phyloP scores from a whole-genome alignment of 2,888 invertebrate genomes.

The Periphyllus acericola region DNA sequence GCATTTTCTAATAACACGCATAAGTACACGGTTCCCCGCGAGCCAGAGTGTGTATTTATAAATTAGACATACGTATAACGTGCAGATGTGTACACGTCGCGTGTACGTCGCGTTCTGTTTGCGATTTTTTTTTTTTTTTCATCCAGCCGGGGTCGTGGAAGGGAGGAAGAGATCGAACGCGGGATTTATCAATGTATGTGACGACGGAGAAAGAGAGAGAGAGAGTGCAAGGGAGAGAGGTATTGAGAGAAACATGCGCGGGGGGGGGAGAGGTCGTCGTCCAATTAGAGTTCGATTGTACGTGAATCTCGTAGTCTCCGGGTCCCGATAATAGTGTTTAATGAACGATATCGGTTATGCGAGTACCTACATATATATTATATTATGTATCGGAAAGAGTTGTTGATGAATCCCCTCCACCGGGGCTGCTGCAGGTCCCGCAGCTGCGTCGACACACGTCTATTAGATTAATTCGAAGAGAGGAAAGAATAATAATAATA shows the following conservation, averaged over 20 bases:
- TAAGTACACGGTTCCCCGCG: neutral
- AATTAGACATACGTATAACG: no score
- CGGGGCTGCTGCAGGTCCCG: conserved; percentile 22
- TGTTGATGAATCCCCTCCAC: conserved; percentile 33
- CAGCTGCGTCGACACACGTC: conserved; percentile 36
- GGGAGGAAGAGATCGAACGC: neutral
- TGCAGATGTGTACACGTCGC: no score
- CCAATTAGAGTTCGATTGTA: conserved; percentile 62
- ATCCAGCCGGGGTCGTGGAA: neutral
- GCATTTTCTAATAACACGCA: neutral
- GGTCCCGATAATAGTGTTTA: conserved; percentile 59
- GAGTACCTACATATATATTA: neutral
- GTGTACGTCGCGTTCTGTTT: no score
- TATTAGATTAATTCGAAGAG: conserved; percentile 47
- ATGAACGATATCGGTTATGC: conserved; percentile 57
- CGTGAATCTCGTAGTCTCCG: conserved; percentile 32
- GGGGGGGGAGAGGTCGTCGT: conserved; percentile 28
- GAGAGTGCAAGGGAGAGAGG: neutral
- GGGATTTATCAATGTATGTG: neutral
- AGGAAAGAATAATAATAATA: neutral
- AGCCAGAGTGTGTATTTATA: neutral
- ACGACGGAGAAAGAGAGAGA: neutral
- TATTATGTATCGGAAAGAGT: conserved; percentile 36
- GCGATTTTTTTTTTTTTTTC: neutral
- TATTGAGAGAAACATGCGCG: neutral